A percentile compares a stretch with the other conserved stretches of the same genome.
Conservation (phyloP, 2,888 invertebrate species). For the Drosophila koepferae region DNA sequence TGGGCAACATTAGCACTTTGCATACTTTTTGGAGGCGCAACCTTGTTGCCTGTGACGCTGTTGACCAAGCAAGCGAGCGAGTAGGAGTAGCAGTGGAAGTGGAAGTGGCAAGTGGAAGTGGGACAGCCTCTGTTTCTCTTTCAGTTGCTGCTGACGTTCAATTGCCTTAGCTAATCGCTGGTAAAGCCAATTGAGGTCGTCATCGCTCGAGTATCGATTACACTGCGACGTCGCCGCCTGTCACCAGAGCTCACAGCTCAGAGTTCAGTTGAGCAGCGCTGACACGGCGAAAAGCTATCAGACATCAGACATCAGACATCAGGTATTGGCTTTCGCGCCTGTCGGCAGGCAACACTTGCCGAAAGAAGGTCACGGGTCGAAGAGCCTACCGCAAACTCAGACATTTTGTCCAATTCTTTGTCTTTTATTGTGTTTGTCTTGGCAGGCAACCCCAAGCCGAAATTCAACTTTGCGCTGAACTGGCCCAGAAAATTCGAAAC, state of each 20-base stretch:
- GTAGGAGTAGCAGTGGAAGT: background rate
- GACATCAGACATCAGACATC: background rate
- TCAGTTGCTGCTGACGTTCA: constrained; percentile 8
- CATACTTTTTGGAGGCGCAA: constrained; percentile 55
- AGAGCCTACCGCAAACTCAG: constrained; percentile 71
- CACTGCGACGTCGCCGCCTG: constrained; percentile 64
- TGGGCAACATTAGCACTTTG: constrained; percentile 73
- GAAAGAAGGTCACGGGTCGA: constrained; percentile 67
- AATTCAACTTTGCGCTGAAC: constrained; percentile 2
- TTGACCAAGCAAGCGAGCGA: background rate
- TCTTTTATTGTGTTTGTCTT: constrained; percentile 47
- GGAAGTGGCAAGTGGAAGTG: background rate
- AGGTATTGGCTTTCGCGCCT: constrained; percentile 28
- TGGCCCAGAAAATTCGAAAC: constrained; percentile 79
- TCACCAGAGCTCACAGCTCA: constrained; percentile 42
- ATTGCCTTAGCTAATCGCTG: constrained; percentile 49
- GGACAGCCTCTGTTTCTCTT: background rate
- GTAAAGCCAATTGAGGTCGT: constrained; percentile 57
- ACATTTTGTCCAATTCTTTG: constrained; percentile 55
- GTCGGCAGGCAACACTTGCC: constrained; percentile 56
- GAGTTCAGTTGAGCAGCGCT: constrained; percentile 1
- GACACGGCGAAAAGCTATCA: constrained; percentile 2
- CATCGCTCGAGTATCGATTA: constrained; percentile 64
- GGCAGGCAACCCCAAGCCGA: constrained; percentile 10
- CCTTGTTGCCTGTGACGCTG: constrained; percentile 52